Base-by-base conservation (phyloP, 2,797 vertebrate species). In the Microchirus variegatus region DNA sequence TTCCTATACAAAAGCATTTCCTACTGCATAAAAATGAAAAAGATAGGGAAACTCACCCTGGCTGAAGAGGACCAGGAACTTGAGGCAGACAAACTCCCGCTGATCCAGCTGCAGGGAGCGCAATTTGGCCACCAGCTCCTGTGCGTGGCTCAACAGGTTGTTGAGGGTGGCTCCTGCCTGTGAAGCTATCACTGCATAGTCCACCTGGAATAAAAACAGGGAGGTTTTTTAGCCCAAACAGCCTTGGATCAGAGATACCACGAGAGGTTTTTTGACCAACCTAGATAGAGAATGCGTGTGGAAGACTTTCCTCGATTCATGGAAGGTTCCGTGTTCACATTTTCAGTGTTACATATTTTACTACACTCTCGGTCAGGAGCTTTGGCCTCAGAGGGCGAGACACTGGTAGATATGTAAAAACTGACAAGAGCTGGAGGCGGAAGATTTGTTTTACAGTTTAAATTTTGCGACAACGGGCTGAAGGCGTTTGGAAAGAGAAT, bases 11-110 rank as follows among this genome's bases (percentile, higher is more conserved):
- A 31, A 31, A 31, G 31, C 31, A 31, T 31, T 31, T 31, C 5
- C 31, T n/a, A n/a, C 31, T 31, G 3, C 31, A 31, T 31, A 7
- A 8, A 31, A 31, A 31, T 31, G 3, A 35, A 14, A 38, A 9
- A 40, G 13, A 14, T 1, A 9, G 8, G n/a, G 10, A 35, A 12
- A 93, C 96, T 93, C 91, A 99, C 97, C 97, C 87, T 96, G 92
- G 90, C 97, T 99, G 89, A 99, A 99, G 56, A 99, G 95, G 86
- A 99, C 97, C 89, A 99, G 87, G 90, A 99, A 99, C 90, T 99
- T 99, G 88, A 99, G 95, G 91, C 97, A 99, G 70, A 99, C 97
- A 11, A 99, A 99, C 86, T 99, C 97, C 81, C 97, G 94, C 73
- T 97, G 95, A 86, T 99, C 97, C 49, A 99, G 93, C 92, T 98